Evolutionary conservation across 2,113 vertebrate genomes (phyloP).

Genomic region (Halcyon malimbica): DNA sequence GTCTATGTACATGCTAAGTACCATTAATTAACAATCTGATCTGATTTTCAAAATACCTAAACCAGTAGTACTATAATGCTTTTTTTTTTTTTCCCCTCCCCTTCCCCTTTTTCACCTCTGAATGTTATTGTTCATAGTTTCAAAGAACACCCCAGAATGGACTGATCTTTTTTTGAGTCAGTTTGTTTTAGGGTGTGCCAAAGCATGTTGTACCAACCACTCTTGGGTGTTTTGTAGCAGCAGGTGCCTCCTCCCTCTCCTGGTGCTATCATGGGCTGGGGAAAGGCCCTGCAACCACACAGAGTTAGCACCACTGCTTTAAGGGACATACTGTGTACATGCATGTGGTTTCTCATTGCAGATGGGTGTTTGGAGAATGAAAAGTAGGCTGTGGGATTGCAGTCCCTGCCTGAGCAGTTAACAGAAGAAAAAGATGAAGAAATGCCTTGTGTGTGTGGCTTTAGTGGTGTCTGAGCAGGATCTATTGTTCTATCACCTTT

Average conservation of each 20-base stretch:
- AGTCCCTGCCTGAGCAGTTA: neutral
- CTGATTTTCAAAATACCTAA: neutral
- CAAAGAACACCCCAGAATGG: neutral
- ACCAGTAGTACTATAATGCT: neutral
- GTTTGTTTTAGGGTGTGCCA: neutral
- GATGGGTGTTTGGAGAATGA: neutral
- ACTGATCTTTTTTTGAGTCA: neutral
- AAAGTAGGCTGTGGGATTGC: neutral
- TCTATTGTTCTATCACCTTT: neutral
- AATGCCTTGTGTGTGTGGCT: neutral
- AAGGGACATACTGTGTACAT: neutral
- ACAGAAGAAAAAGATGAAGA: neutral
- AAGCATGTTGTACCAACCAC: fast-evolving
- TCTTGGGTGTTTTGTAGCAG: neutral
- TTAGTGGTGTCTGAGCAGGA: neutral
- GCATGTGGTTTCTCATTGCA: neutral
- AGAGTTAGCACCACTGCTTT: too few relatives aligned
- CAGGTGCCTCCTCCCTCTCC: too few relatives aligned
- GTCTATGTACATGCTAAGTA: neutral
- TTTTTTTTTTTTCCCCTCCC: neutral
- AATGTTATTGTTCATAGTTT: neutral
- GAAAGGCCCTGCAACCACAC: neutral
- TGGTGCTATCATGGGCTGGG: neutral
- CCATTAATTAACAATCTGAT: neutral
- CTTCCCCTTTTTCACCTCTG: neutral